These are phyloP conservation scores for Kryptolebias marmoratus DNA, from an alignment of 2,113 vertebrate genomes.

Conservation along the genomic window DNA sequence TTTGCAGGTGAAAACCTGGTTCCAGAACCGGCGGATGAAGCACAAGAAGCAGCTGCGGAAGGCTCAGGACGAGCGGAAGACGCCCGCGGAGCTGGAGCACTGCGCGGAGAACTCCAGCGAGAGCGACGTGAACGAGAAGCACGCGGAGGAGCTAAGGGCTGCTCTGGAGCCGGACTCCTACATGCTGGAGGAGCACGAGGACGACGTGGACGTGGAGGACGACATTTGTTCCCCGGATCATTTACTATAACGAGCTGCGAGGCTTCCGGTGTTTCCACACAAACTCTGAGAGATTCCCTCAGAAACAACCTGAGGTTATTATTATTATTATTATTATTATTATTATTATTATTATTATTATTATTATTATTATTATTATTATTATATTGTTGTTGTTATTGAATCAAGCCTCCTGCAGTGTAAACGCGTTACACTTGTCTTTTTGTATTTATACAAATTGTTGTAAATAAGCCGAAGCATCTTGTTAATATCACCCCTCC, in stretches of 20 bases:
- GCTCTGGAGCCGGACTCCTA: slow-evolving; percentile 80
- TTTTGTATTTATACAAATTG: slow-evolving; percentile 11
- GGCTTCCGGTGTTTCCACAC: neutral
- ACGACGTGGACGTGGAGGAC: slow-evolving; percentile 95
- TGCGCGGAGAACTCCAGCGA: slow-evolving; percentile 83
- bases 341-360: slow-evolving; percentile 30
- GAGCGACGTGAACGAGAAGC: slow-evolving; percentile 76
- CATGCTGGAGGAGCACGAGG: slow-evolving; percentile 81
- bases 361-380: slow-evolving; percentile 46
- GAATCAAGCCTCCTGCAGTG: neutral
- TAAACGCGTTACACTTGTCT: neutral
- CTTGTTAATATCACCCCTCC: slow-evolving; percentile 8
- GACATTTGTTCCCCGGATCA: slow-evolving; percentile 84
- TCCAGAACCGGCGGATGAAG: slow-evolving; percentile 95
- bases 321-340: slow-evolving; percentile 4
- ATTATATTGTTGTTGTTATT: slow-evolving; percentile 46
- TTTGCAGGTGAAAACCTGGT: slow-evolving; percentile 93
- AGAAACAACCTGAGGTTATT: neutral
- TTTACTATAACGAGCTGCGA: slow-evolving; percentile 81
- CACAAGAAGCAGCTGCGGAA: slow-evolving; percentile 97
- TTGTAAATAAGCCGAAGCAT: slow-evolving; percentile 5
- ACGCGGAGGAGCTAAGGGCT: slow-evolving; percentile 71
- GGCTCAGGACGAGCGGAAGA: slow-evolving; percentile 91
- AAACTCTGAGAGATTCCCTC: neutral
- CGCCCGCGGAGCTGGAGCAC: slow-evolving; percentile 77